A percentile compares a stretch with the other conserved stretches of the same genome.
Conservation (phyloP, 2,888 invertebrate genomes). For the Acanthacorydalis orientalis region DNA sequence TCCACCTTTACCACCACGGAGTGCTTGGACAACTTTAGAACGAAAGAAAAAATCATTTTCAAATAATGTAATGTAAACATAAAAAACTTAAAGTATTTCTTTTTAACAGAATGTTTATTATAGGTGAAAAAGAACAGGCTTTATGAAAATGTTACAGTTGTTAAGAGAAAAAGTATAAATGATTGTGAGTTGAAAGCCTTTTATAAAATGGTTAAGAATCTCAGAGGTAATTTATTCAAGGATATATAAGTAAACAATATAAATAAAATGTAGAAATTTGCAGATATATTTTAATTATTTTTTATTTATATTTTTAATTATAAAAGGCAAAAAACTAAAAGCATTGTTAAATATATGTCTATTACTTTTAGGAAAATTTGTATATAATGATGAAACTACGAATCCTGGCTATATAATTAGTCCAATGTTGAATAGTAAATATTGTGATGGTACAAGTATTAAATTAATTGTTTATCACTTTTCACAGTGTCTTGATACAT, state of each 20-base stretch:
- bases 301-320: too few species aligned
- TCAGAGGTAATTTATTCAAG: conserved; percentile 45
- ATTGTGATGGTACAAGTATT: conserved; percentile 65
- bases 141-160: conserved; percentile 49
- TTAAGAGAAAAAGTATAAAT: conserved; percentile 43
- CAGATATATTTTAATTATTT: background rate
- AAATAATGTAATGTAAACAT: background rate
- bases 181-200: conserved; percentile 68
- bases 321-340: too few species aligned
- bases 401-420: conserved; percentile 85
- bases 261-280: conserved; percentile 2
- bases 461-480: conserved; percentile 68
- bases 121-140: conserved; percentile 37
- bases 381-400: conserved; percentile 53
- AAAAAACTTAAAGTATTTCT: conserved; percentile 3
- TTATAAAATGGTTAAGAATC: conserved; percentile 62
- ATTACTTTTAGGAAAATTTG: conserved; percentile 44
- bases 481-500: conserved; percentile 25
- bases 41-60: conserved; percentile 26
- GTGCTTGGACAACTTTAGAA: conserved; percentile 32
- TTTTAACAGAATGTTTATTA: conserved; percentile 12
- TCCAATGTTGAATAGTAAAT: conserved; percentile 65
- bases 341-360: background rate
- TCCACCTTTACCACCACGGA: conserved; percentile 38
- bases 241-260: conserved; percentile 6